Evolutionary conservation across 1,140 invertebrate species (phyloP).

Genomic region (Steinernema khuongi): DNA sequence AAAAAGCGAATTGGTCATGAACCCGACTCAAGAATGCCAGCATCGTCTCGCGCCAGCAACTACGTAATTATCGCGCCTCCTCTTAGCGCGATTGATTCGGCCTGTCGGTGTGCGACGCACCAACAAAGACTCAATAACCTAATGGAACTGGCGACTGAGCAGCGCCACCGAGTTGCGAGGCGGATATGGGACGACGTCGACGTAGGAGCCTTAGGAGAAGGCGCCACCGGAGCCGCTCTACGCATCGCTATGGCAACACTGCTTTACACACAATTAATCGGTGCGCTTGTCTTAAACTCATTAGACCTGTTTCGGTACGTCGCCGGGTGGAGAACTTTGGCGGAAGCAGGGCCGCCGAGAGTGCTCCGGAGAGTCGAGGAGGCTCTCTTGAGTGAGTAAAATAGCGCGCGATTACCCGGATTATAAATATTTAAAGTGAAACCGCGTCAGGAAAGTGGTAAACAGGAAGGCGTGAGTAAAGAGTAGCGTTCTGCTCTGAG

Average conservation of each 20-base stretch:
- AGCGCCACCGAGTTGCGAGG: too few species aligned
- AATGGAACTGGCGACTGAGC: background rate
- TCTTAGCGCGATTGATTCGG: too few species aligned
- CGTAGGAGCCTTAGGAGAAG: background rate
- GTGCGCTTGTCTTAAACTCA: slow-evolving; percentile 5
- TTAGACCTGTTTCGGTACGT: background rate
- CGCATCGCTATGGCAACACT: slow-evolving; percentile 8
- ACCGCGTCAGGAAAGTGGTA: background rate
- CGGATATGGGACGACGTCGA: background rate
- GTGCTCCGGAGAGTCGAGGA: background rate
- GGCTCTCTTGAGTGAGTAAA: background rate
- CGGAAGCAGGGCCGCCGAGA: background rate
- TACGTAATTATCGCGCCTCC: background rate
- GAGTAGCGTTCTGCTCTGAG: too few species aligned
- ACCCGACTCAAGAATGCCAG: too few species aligned
- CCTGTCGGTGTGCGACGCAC: background rate
- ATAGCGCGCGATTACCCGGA: background rate
- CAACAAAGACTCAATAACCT: slow-evolving; percentile 11
- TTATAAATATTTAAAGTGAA: background rate
- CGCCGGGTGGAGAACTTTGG: background rate
- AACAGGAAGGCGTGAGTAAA: too few species aligned
- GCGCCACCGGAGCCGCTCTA: slow-evolving; percentile 11
- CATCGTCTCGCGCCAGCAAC: background rate
- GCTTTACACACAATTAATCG: background rate
- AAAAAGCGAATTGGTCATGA: too few species aligned